Percentiles rank a stretch among this genome's conserved stretches.
Evolutionary conservation across 1,140 invertebrate genomes (phyloP).

Genomic region (Platyura marginata): DNA sequence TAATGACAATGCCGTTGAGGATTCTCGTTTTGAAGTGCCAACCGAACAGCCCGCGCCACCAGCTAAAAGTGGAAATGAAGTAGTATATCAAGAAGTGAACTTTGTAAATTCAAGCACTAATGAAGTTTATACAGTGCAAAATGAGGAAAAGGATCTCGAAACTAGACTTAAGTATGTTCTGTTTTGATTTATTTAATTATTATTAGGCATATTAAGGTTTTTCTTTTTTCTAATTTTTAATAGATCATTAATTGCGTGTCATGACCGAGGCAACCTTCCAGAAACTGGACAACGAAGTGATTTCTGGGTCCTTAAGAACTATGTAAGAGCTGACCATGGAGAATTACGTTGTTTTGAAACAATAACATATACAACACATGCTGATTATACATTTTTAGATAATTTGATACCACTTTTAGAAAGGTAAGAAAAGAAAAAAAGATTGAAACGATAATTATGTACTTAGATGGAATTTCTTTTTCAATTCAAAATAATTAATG

Average conservation of each 20-base stretch:
- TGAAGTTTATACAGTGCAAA: constrained; percentile 1
- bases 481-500: too few relatives aligned
- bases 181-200: neutral
- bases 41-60: constrained; percentile 1
- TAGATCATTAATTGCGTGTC: constrained; percentile 32
- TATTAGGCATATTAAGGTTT: neutral
- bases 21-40: constrained; percentile 2
- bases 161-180: constrained; percentile 3
- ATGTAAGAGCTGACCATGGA: constrained; percentile 43
- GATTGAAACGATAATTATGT: too few relatives aligned
- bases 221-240: neutral
- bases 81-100: constrained; percentile 1
- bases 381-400: constrained; percentile 77
- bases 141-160: constrained; percentile 2
- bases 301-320: constrained; percentile 82
- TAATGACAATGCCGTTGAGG: neutral
- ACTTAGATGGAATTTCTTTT: too few relatives aligned
- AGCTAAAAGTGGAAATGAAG: neutral
- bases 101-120: neutral
- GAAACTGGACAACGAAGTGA: constrained; percentile 60
- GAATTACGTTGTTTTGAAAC: constrained; percentile 54
- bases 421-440: constrained; percentile 25
- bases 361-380: constrained; percentile 83
- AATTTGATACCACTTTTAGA: constrained; percentile 69
- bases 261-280: constrained; percentile 39